Base-by-base conservation (phyloP, 2,113 vertebrate genomes). In the Otolemur garnettii region DNA sequence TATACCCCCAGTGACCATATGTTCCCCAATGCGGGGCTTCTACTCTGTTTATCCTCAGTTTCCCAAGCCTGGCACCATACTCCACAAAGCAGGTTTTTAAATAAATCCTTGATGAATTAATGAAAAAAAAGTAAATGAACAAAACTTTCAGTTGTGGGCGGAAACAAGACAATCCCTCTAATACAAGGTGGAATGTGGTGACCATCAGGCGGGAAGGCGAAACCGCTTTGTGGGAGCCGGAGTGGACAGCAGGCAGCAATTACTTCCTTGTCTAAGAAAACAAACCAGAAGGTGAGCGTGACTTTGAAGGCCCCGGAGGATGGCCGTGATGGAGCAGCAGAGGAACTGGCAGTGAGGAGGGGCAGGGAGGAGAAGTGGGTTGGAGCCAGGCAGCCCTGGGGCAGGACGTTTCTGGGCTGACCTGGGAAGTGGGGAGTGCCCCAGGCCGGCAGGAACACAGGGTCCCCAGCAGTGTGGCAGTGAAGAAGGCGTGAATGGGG, bases 321-420 rank as follows among this genome's bases (percentile, higher is more conserved):
- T 5, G 0, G 22, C 2, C 38, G 22, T 0, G 6, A 59, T 4
- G 13, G 75, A 62, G 45, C 42, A 62, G 45, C 42, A 18, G 28
- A 26, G 12, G 81, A 18, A 42, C 0, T 13, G 80, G 30, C 68
- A 69, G 50, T n/a, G 55, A 38, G 0, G 53, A 66, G 60, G 19
- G 66, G 14, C n/a, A 17, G 8, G 68, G 11, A 38, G 6, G 69
- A 57, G 59, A 59, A 45, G 14, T 0, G 0, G 1, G 38, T 30
- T 28, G 42, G 81, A 9, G 8, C 42, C 15, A 42, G 2, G n/a
- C 26, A 64, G 5, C 26, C 85, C 69, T 21, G 42, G 71, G 85
- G 22, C 26, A 33, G 79, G 64, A 42, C 5, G 1, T 53, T 55
- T 50, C 57, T 53, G 42, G 28, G 60, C 53, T 68, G 19, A 35